Evolutionary conservation across 2,113 vertebrate species (phyloP), one percentile per base, ranked within the genome.

Genomic region (Chaetops frenatus): DNA sequence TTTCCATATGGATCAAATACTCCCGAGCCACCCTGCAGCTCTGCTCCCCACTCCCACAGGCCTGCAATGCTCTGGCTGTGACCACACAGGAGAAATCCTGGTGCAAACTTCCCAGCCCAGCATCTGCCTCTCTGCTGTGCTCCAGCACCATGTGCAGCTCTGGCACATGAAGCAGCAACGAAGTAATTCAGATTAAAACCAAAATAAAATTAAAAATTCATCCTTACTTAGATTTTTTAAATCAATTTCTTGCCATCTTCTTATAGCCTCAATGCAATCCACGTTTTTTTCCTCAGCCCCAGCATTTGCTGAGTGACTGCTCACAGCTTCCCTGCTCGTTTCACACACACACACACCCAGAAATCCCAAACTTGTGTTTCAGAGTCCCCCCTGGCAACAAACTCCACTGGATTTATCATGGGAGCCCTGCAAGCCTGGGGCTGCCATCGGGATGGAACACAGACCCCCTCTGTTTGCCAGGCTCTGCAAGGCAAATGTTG

Each of bases 401-500:
- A 73, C 33, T 1, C 36, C 44, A 6, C 60, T 50, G 83, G 82
- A 90, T 92, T 96, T 94, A 94, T 97, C 80, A 29, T 2, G 3
- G 14, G 82, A 94, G 82, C 80, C 71, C 91, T 79, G 57, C 45
- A 53, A 58, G 84, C 69, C 92, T 15, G 76, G 36, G 93, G 81
- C 87, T 95, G 94, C 94, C 95, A 91, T 51, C 31, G 15, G 95
- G 83, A 96, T 92, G 88, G 44, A 95, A 87, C 42, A 92, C 94
- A 97, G 93, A 95, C 67, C 76, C 71, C 71, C 86, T 79, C 88
- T 95, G 93, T 81, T 95, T 93, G 90, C 92, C 85, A 88, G 69
- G 51, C 88, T 86, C 94, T 44, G 91, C 86, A 91, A 97, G 86
- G 93, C 84, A 97, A 97, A 97, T 96, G 90, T 94, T 97, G 95